Conservation (phyloP, 2,888 invertebrate genomes). For the Disparrhopalites patrizii region DNA sequence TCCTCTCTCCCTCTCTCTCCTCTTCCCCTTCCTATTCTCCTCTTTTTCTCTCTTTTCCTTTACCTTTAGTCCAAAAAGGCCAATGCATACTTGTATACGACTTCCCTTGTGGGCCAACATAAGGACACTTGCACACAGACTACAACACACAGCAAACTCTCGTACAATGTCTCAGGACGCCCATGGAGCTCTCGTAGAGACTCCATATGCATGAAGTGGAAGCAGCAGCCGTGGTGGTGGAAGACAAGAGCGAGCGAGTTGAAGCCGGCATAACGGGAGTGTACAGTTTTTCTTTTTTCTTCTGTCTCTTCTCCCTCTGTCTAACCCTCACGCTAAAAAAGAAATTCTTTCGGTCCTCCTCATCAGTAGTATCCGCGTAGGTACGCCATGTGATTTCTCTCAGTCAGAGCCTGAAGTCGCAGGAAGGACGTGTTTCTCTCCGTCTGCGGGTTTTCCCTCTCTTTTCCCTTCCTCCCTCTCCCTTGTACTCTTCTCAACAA, state of each 20-base stretch:
- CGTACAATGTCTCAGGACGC: constrained; percentile 16
- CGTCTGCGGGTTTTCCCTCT: neutral
- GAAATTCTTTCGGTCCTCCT: too few species aligned
- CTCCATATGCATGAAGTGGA: neutral
- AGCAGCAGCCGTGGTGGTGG: too few species aligned
- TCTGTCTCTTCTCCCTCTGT: neutral
- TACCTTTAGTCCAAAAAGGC: constrained; percentile 4
- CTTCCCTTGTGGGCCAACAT: constrained; percentile 1
- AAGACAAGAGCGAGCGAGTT: too few species aligned
- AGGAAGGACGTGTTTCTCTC: neutral
- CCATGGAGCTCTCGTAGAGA: constrained; percentile 3
- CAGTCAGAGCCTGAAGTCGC: neutral
- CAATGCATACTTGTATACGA: constrained; percentile 5
- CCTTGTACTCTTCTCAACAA: too few species aligned
- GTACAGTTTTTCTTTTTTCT: neutral
- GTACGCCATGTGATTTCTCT: too few species aligned
- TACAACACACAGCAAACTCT: neutral
- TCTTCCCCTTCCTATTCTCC: neutral
- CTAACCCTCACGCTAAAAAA: neutral
- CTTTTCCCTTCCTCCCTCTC: neutral
- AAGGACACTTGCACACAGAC: neutral
- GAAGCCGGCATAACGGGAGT: too few species aligned
- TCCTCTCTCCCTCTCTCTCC: neutral
- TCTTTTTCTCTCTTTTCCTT: neutral
- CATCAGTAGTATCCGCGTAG: too few species aligned